Base-by-base conservation (phyloP, 2,888 invertebrate genomes). In the Muscina levida region DNA sequence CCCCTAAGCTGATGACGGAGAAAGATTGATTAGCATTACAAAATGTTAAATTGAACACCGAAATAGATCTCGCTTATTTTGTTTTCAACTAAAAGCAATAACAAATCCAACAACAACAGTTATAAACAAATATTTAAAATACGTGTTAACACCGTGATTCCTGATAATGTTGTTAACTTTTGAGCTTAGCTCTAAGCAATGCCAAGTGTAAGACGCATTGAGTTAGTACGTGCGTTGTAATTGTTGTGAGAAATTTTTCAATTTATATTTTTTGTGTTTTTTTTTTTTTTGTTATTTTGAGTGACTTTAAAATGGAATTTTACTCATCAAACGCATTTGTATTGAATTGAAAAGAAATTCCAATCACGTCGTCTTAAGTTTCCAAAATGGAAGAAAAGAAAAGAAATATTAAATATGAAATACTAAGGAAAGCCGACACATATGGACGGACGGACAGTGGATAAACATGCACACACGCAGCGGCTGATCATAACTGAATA, bases 361-460 rank as follows among this genome's bases (percentile, higher is more conserved):
- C 17, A 73, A 51, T 48, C 80, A 80, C 80, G 80, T 79, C 76
- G 22, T 66, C 44, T 56, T 72, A 80, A 76, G 80, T 79, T 67
- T 72, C 44, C 65, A 22, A 66, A 73, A 42, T 65, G 24, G 13
- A n/a, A 59, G 26, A 37, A 37, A 11, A 72, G 46, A 46, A 57
- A 53, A 62, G 26, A 31, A 66, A 62, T 37, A 37, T 37, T 26
- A 65, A 42, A 46, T 10, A 37, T 31, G 19, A 44, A 70, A 66
- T 51, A 22, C 31, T 51, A 53, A 37, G 44, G 51, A 72, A 56
- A 75, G 17, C n/a, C 17, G n/a, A 15, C 24, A 70, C 65, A 39
- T 26, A 26, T 10, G 31, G 24, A 66, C 11, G n/a, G 24, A n/a
- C 22, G 24, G 24, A n/a, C 26, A 71, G 10, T 11, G 44, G 51